Conservation (phyloP, 1,140 invertebrate genomes). For the Drosophila ercepeae region DNA sequence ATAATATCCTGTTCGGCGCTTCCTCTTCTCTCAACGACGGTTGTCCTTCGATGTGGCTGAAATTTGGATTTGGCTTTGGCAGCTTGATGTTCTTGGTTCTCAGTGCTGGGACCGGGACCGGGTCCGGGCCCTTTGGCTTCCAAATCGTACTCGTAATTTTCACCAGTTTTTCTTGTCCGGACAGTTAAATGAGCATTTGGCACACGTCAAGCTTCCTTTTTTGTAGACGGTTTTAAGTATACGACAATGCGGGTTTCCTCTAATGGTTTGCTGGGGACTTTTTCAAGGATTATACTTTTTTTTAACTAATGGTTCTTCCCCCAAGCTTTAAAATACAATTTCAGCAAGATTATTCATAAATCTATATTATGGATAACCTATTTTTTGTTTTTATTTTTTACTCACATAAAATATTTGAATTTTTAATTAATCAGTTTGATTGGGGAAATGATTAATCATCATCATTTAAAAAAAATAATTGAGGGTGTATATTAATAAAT, state of each 20-base stretch:
- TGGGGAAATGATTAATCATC: not conserved
- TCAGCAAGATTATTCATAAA: not conserved
- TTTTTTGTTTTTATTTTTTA: not conserved
- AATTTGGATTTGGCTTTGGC: conserved; percentile 26
- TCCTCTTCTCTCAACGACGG: conserved; percentile 20
- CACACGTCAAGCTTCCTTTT: conserved; percentile 19
- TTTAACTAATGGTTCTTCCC: not conserved
- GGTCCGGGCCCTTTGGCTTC: conserved; percentile 10
- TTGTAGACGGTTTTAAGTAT: not conserved
- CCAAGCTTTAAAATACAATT: not conserved
- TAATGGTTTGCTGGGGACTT: not conserved
- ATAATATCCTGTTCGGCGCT: conserved; percentile 70
- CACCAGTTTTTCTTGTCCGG: conserved; percentile 38
- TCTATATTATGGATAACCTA: not conserved
- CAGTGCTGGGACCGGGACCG: too few species aligned
- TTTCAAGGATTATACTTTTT: conserved; percentile 2
- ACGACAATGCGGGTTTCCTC: not conserved
- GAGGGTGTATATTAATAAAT: not conserved
- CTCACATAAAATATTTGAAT: not conserved
- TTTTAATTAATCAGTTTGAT: not conserved
- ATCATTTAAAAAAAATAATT: not conserved
- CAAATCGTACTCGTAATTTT: conserved; percentile 44
- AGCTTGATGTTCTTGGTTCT: conserved; percentile 23
- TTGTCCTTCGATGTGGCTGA: conserved; percentile 27
- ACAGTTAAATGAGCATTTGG: conserved; percentile 49